Evolutionary conservation across 2,797 vertebrate species (phyloP), one percentile per base, ranked within the genome.

Genomic region (Fratercula arctica): DNA sequence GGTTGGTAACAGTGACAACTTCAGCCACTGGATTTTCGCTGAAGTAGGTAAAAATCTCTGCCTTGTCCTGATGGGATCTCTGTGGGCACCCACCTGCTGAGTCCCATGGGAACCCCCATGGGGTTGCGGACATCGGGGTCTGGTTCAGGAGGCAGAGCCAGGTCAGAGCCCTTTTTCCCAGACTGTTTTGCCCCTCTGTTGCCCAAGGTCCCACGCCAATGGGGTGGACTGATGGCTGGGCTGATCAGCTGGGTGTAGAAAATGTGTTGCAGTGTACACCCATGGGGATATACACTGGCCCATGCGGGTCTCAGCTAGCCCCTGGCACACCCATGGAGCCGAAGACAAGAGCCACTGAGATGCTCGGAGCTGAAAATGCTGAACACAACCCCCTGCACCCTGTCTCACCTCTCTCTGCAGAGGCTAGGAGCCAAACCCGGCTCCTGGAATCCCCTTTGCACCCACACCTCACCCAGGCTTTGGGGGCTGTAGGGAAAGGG

Each of bases 321-420:
- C 6, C 9, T 1, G 0, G 31, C 8, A 59, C 37, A 14, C 6
- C 13, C 33, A 0, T 4, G 69, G 16, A n/a, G 23, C 21, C 6
- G 7, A 85, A 69, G 15, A 25, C 25, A 54, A 31, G 39, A 33
- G 6, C 6, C 39, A 43, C 21, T 28, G 29, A 3, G 48, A 60
- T 78, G 28, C 12, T 78, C 39, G 28, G 56, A 87, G 60, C 39
- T 50, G 33, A 51, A 88, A 93, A 84, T 12, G 12, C 10, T 56
- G 25, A 60, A 20, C 28, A 66, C 11, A 51, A 3, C 3, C 4
- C 39, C 19, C 43, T 16, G 9, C 3, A 10, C 7, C 31, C 13
- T 13, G 0, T 63, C 26, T 4, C 16, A 13, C 2, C 15, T 19
- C 23, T 17, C 11, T 78, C 14, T 33, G 16, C 18, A 23, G 23